Conservation (phyloP, 2,797 vertebrate genomes). For the Pangasius larnaudii region DNA sequence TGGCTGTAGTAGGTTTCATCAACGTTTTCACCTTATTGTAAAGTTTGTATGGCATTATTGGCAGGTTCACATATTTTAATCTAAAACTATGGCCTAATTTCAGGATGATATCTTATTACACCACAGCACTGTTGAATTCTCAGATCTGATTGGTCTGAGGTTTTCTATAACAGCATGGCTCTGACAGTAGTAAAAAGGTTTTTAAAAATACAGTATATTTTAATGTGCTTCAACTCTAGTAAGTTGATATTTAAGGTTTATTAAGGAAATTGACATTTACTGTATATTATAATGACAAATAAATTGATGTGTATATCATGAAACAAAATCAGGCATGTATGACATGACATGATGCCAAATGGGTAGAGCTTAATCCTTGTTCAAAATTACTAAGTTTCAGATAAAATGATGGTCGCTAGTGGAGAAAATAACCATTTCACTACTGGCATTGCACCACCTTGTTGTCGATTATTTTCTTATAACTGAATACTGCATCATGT, state of each 20-base stretch:
- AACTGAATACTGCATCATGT: not conserved
- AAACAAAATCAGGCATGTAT: not conserved
- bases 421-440: not conserved
- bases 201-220: not conserved
- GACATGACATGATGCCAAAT: not conserved
- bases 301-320: not conserved
- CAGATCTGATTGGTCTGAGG: not conserved
- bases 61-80: not conserved
- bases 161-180: not conserved
- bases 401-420: not conserved
- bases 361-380: not conserved
- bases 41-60: not conserved
- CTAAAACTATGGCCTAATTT: not conserved
- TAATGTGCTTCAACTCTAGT: not conserved
- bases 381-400: not conserved
- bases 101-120: not conserved
- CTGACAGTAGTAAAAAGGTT: not conserved
- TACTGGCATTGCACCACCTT: too few species aligned
- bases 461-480: not conserved
- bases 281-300: not conserved
- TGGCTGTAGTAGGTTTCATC: not conserved
- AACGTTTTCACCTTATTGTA: not conserved
- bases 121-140: too few species aligned
- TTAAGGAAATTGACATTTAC: not conserved
- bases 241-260: not conserved